These are phyloP conservation scores for Pseudanteris insignis DNA, from an alignment of 2,888 invertebrate genomes.

Conservation along the genomic window DNA sequence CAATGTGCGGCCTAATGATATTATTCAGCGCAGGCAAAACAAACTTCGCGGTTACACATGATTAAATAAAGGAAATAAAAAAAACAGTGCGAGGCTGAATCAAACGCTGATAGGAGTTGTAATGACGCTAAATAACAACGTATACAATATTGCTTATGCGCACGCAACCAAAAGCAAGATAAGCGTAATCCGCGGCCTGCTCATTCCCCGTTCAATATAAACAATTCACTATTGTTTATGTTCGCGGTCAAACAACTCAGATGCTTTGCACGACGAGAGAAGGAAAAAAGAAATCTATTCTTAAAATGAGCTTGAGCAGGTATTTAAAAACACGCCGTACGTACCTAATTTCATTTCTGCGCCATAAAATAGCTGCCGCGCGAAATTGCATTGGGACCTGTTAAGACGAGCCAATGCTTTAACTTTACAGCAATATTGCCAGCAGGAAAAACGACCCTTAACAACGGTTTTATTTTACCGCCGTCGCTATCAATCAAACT, in stretches of 20 bases:
- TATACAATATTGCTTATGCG: too few relatives aligned
- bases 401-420: slow-evolving; percentile 3
- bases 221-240: slow-evolving; percentile 13
- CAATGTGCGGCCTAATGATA: too few relatives aligned
- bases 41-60: too few relatives aligned
- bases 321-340: slow-evolving; percentile 4
- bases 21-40: too few relatives aligned
- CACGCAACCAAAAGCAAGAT: too few relatives aligned
- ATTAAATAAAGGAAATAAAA: too few relatives aligned
- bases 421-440: slow-evolving; percentile 6
- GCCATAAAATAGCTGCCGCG: slow-evolving; percentile 9
- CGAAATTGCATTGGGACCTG: slow-evolving; percentile 7
- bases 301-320: neutral
- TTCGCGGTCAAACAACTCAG: slow-evolving; percentile 2
- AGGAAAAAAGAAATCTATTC: neutral
- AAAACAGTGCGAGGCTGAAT: too few relatives aligned
- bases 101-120: too few relatives aligned
- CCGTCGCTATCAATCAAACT: neutral
- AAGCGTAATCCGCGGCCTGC: neutral
- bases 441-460: neutral
- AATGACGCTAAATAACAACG: too few relatives aligned
- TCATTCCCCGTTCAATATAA: neutral
- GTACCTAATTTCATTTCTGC: slow-evolving; percentile 19
- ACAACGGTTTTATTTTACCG: neutral
- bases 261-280: neutral